Evolutionary conservation across 2,113 vertebrate species (phyloP).

Genomic region (Tylochromis polylepis): DNA sequence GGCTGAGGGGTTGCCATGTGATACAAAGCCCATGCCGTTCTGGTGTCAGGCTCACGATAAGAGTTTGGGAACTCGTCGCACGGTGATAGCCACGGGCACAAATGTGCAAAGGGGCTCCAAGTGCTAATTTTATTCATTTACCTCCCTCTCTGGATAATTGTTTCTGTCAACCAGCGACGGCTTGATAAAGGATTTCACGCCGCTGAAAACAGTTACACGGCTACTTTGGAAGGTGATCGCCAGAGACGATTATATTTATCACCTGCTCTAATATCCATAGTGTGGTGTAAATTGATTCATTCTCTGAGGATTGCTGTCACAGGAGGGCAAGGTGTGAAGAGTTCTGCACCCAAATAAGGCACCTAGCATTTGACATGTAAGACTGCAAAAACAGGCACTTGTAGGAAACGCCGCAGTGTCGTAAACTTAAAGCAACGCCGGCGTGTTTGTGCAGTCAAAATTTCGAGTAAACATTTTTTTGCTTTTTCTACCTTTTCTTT

Average conservation of each 20-base stretch:
- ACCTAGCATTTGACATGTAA: conserved; percentile 2
- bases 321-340: conserved; percentile 33
- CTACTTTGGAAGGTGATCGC: conserved; percentile 74
- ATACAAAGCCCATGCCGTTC: conserved; percentile 42
- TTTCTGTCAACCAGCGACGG: conserved; percentile 74
- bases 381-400: not conserved
- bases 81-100: conserved; percentile 61
- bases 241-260: conserved; percentile 76
- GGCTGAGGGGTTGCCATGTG: conserved; percentile 20
- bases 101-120: conserved; percentile 59
- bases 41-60: conserved; percentile 53
- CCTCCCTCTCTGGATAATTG: conserved; percentile 75
- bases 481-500: not conserved
- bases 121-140: conserved; percentile 77
- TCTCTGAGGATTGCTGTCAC: conserved; percentile 50
- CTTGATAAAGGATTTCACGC: conserved; percentile 76
- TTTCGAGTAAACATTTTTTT: not conserved
- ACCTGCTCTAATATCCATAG: conserved; percentile 71
- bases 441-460: not conserved
- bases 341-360: conserved; percentile 15
- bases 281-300: conserved; percentile 72
- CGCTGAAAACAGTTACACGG: conserved; percentile 70
- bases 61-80: conserved; percentile 60
- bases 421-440: not conserved
- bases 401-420: not conserved